phyloP scores from a whole-genome alignment of 2,113 vertebrate genomes.

The Rynchops niger region DNA sequence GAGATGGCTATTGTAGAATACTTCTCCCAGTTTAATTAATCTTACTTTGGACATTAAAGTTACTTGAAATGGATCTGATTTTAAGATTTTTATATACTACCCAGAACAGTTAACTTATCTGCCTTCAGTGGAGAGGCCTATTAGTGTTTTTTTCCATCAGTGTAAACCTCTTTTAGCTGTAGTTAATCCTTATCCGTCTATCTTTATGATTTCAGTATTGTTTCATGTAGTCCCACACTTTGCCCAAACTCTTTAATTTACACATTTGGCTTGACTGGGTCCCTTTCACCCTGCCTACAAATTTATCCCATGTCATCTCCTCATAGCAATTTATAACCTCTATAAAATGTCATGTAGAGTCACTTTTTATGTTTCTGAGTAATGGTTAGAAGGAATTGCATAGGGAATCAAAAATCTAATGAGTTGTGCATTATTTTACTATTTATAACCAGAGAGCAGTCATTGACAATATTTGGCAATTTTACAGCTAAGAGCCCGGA shows the following conservation, averaged over 20 bases:
- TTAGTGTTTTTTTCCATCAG: conserved; percentile 23
- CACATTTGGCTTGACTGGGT: conserved; percentile 73
- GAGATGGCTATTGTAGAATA: neutral
- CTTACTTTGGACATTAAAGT: neutral
- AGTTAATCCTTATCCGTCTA: conserved; percentile 29
- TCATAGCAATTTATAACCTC: conserved; percentile 81
- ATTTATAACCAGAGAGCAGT: conserved; percentile 81
- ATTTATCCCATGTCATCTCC: conserved; percentile 84
- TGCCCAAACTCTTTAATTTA: conserved; percentile 74
- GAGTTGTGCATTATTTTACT: conserved; percentile 81
- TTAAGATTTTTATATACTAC: neutral
- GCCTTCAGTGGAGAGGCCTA: neutral
- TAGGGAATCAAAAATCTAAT: conserved; percentile 82
- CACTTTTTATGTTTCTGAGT: conserved; percentile 80
- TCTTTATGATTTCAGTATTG: conserved; percentile 65
- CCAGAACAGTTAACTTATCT: neutral
- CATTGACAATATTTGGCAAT: conserved; percentile 84
- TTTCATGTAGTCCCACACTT: conserved; percentile 62
- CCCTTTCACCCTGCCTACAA: conserved; percentile 75
- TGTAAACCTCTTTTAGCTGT: conserved; percentile 17
- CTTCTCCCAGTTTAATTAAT: neutral
- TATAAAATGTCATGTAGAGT: conserved; percentile 79
- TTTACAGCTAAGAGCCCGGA: conserved; percentile 77
- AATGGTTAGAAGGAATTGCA: conserved; percentile 78
- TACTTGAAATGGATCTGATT: neutral